phyloP scores from a whole-genome alignment of 2,888 invertebrate species.

The Tenthredo livida region DNA sequence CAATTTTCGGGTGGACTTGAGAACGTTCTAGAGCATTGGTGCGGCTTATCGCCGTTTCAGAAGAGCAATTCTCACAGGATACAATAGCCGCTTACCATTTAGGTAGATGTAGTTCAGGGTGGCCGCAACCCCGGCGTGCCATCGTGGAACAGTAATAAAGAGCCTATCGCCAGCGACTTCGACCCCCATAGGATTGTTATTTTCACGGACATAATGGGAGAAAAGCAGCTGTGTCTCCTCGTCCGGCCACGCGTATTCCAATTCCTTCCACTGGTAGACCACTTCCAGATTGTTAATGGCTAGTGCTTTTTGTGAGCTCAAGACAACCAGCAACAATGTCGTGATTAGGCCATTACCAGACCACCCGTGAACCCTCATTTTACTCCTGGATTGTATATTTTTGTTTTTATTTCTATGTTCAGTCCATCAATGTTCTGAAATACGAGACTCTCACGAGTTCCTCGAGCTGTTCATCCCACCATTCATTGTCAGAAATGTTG shows the following conservation, averaged over 20 bases:
- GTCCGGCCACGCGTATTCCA: slow-evolving; percentile 83
- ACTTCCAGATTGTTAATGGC: slow-evolving; percentile 86
- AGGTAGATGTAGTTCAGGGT: slow-evolving; percentile 87
- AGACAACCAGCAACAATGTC: neutral
- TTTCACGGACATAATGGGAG: slow-evolving; percentile 78
- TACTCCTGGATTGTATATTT: neutral
- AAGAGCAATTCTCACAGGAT: neutral
- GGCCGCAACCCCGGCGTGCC: slow-evolving; percentile 87
- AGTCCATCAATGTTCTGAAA: neutral
- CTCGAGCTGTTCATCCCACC: neutral
- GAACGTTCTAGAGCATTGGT: neutral
- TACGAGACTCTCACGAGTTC: neutral
- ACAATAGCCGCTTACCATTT: slow-evolving; percentile 81
- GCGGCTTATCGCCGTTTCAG: neutral
- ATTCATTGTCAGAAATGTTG: neutral
- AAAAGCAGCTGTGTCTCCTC: slow-evolving; percentile 78
- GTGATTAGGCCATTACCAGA: neutral
- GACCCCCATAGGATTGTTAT: slow-evolving; percentile 88
- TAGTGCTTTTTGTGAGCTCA: slow-evolving; percentile 5
- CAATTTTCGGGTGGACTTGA: neutral
- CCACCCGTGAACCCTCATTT: neutral
- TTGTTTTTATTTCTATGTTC: neutral
- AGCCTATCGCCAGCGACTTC: slow-evolving; percentile 85
- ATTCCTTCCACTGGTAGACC: slow-evolving; percentile 86
- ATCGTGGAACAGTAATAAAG: slow-evolving; percentile 88